A percentile compares a stretch with the other conserved stretches of the same genome.
These are phyloP conservation scores for Tachina lurida DNA, from an alignment of 2,888 invertebrate genomes.

Conservation along the genomic window DNA sequence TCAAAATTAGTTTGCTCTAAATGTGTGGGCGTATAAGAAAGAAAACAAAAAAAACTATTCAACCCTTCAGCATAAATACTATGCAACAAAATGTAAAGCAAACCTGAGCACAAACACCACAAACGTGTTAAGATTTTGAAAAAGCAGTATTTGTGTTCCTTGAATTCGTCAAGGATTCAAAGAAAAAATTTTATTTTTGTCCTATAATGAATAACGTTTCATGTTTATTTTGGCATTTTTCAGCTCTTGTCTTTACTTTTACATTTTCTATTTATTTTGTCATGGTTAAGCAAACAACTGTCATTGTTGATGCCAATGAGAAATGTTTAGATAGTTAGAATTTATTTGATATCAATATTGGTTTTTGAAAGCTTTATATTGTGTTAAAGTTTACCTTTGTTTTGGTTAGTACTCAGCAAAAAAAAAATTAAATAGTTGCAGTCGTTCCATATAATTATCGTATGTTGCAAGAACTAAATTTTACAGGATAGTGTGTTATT, in stretches of 20 bases:
- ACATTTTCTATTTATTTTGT: not conserved
- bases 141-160: too few species aligned
- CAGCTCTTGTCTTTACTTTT: not conserved
- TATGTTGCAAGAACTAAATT: too few species aligned
- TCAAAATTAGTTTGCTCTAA: not conserved
- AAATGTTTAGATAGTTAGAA: not conserved
- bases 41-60: not conserved
- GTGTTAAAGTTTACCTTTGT: not conserved
- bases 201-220: not conserved
- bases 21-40: not conserved
- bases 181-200: not conserved
- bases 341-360: not conserved
- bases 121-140: too few species aligned
- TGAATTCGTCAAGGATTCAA: not conserved
- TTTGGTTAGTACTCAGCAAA: not conserved
- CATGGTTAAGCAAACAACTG: conserved; percentile 10
- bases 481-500: too few species aligned
- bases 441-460: too few species aligned
- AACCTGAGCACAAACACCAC: not conserved
- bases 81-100: not conserved
- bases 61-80: not conserved
- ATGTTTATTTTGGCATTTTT: conserved; percentile 7
- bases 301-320: not conserved
- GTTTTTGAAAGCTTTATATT: not conserved
- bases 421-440: not conserved